phyloP scores from a whole-genome alignment of 2,888 invertebrate genomes.

The Polylopha cassiicola region DNA sequence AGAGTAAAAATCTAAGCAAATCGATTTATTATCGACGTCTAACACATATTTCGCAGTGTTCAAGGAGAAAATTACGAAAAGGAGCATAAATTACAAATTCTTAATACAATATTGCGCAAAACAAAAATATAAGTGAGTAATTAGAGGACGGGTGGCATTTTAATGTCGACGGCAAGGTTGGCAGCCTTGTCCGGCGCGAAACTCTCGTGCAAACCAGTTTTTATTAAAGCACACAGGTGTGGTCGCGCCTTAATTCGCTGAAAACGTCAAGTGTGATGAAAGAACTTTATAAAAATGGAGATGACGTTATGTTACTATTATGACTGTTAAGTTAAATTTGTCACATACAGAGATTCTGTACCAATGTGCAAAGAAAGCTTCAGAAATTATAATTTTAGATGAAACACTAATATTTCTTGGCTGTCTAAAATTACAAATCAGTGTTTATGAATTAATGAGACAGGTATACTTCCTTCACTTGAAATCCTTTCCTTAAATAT shows the following conservation, averaged over 20 bases:
- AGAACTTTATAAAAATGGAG: no score
- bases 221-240: conserved; percentile 7
- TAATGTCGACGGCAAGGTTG: conserved; percentile 16
- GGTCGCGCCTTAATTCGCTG: conserved; percentile 13
- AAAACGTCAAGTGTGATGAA: conserved; percentile 8
- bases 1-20: no score
- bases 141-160: conserved; percentile 15
- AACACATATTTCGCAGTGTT: neutral
- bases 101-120: neutral
- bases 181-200: conserved; percentile 3
- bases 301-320: no score
- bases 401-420: no score
- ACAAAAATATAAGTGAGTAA: conserved; percentile 5
- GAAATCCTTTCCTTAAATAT: no score
- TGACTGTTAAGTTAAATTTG: no score
- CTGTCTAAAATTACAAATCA: no score
- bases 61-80: conserved; percentile 6
- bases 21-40: neutral
- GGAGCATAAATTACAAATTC: neutral
- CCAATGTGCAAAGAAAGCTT: no score
- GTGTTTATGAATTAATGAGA: no score
- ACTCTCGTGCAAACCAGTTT: conserved; percentile 14
- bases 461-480: no score
- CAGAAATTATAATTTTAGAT: no score
- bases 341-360: no score